phyloP scores from a whole-genome alignment of 2,113 vertebrate genomes.

The Chaenocephalus aceratus region DNA sequence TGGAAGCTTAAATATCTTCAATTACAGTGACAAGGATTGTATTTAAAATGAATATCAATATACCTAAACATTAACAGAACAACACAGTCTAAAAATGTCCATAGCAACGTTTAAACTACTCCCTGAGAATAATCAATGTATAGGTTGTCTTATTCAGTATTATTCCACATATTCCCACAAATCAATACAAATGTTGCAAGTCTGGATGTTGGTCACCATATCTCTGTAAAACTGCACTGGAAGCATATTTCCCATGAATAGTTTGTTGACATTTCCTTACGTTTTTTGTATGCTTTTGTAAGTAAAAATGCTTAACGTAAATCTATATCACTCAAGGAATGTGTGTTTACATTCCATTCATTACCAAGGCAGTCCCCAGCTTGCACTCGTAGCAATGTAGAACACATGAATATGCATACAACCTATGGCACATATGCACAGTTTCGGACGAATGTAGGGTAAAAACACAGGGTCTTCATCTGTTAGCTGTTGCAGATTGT shows the following conservation, averaged over 20 bases:
- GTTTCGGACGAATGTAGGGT: slow-evolving; percentile 12
- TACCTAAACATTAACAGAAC: neutral
- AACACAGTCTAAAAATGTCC: neutral
- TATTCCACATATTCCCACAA: neutral
- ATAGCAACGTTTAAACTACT: neutral
- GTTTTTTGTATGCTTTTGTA: slow-evolving; percentile 1
- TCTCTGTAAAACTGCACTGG: neutral
- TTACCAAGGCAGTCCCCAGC: neutral
- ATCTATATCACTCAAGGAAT: neutral
- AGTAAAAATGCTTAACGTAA: neutral
- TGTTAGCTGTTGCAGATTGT: slow-evolving; percentile 55
- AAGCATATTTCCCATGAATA: neutral
- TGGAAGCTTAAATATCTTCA: neutral
- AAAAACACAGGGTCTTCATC: slow-evolving; percentile 44
- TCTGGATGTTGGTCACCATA: neutral
- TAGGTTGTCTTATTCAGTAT: too few relatives aligned
- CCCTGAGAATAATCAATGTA: neutral
- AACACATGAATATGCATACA: neutral
- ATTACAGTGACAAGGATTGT: neutral
- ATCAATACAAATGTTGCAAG: neutral
- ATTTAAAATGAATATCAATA: neutral
- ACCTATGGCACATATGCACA: neutral
- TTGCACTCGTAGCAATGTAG: slow-evolving; percentile 11
- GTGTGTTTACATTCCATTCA: neutral
- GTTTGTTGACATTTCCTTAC: neutral